These are phyloP conservation scores for Lonchura striata DNA, from an alignment of 2,113 vertebrate genomes.

Conservation along the genomic window DNA sequence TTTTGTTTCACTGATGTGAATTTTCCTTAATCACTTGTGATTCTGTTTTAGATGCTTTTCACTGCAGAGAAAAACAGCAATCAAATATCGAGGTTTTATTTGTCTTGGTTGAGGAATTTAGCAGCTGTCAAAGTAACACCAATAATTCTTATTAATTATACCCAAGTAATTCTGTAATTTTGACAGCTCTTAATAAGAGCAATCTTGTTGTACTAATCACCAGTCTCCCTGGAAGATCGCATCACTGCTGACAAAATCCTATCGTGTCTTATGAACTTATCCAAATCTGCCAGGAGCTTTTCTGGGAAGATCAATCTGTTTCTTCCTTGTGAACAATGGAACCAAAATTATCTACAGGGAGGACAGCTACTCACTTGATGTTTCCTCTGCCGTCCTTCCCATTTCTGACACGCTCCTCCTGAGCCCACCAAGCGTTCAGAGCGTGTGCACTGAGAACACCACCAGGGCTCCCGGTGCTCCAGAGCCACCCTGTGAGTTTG, in stretches of 20 bases:
- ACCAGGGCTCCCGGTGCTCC: accelerated
- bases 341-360: neutral
- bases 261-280: neutral
- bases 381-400: neutral
- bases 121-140: neutral
- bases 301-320: neutral
- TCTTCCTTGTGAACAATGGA: neutral
- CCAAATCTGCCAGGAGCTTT: neutral
- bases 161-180: neutral
- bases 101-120: neutral
- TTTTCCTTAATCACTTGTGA: neutral
- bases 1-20: neutral
- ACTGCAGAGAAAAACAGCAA: neutral
- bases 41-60: neutral
- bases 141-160: neutral
- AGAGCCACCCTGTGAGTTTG: neutral
- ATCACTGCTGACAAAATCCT: neutral
- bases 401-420: neutral
- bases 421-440: neutral
- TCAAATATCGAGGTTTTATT: neutral
- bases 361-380: neutral
- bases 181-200: neutral
- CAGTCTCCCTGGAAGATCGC: neutral
- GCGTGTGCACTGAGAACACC: neutral
- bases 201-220: neutral